Percentiles rank a stretch among this genome's conserved stretches.
phyloP scores from a whole-genome alignment of 2,113 vertebrate species.

The Charina bottae region DNA sequence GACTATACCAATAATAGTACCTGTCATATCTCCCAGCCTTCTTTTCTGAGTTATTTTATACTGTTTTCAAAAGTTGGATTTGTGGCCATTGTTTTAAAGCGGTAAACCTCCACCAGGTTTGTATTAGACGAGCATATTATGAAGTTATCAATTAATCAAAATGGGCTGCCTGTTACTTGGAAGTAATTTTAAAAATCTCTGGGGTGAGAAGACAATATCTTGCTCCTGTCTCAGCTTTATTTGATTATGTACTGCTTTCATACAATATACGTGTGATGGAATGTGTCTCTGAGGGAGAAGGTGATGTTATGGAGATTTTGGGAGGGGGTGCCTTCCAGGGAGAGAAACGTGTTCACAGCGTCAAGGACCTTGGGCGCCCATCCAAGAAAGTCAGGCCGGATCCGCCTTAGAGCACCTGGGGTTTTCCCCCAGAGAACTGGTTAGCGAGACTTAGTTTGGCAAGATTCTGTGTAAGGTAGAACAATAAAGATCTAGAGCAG shows the following conservation, averaged over 20 bases:
- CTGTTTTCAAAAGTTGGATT: neutral
- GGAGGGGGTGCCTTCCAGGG: too few relatives aligned
- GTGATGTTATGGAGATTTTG: too few relatives aligned
- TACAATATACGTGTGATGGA: too few relatives aligned
- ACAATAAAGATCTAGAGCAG: too few relatives aligned
- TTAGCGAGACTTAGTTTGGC: too few relatives aligned
- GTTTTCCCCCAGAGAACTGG: too few relatives aligned
- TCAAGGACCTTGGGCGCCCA: too few relatives aligned
- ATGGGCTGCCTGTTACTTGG: neutral
- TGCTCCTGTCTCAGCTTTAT: neutral
- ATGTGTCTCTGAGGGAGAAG: too few relatives aligned
- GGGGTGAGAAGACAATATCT: neutral
- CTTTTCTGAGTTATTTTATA: neutral
- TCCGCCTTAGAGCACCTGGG: too few relatives aligned
- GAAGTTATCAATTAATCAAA: neutral
- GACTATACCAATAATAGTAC: neutral
- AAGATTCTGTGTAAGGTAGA: too few relatives aligned
- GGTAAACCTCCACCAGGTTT: neutral
- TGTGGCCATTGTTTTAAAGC: neutral
- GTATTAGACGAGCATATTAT: neutral
- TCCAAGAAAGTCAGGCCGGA: too few relatives aligned
- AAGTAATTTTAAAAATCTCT: neutral
- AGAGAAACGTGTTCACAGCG: too few relatives aligned
- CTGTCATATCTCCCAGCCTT: neutral
- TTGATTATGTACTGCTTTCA: neutral